Conservation (phyloP, 2,888 invertebrate species). For the Deilephila porcellus region DNA sequence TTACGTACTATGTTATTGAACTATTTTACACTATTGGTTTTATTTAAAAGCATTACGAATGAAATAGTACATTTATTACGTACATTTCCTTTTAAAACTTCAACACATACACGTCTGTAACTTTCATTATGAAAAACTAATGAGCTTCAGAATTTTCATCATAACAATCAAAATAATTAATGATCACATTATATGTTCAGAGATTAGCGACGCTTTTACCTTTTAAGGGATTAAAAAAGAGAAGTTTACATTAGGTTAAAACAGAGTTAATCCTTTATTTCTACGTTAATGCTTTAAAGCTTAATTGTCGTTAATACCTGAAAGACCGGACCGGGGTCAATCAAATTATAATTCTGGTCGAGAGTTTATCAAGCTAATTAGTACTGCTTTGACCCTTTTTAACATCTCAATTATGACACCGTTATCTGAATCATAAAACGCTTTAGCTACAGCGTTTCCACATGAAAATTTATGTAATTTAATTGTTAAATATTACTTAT, state of each 20-base stretch:
- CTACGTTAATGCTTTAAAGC: conserved; percentile 40
- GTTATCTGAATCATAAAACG: not conserved
- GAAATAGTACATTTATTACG: no score
- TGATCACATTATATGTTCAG: not conserved
- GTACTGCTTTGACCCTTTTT: conserved; percentile 39
- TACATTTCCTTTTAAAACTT: no score
- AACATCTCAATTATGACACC: conserved; percentile 45
- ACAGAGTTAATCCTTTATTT: conserved; percentile 23
- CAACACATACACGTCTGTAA: not conserved
- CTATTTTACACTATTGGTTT: no score
- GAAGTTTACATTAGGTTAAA: conserved; percentile 17
- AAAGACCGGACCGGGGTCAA: conserved; percentile 24
- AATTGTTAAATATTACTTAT: not conserved
- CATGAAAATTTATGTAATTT: not conserved
- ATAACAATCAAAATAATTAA: not conserved
- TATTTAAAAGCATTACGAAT: no score
- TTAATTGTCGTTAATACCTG: conserved; percentile 35
- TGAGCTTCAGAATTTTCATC: not conserved
- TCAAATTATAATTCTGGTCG: conserved; percentile 41
- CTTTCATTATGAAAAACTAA: not conserved
- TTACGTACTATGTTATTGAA: no score
- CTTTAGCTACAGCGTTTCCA: not conserved
- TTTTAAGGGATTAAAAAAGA: not conserved
- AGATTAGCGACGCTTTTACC: not conserved
- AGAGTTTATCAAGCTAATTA: conserved; percentile 44